These are phyloP conservation scores for Drosophila burlai DNA, from an alignment of 1,140 invertebrate species.

Conservation along the genomic window DNA sequence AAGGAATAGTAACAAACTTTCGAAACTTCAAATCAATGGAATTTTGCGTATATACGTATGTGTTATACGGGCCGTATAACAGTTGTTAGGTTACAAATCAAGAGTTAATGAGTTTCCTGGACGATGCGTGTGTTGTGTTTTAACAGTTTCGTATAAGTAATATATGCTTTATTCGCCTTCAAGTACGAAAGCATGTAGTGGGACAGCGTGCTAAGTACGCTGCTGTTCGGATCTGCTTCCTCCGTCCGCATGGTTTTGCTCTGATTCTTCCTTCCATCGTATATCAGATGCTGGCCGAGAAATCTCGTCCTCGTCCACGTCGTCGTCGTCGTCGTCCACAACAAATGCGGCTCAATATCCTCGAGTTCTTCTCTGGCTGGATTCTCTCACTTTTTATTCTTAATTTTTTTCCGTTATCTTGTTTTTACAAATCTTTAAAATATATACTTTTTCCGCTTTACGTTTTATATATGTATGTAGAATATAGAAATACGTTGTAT, in stretches of 20 bases:
- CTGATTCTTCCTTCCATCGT: neutral
- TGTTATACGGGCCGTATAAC: conserved; percentile 22
- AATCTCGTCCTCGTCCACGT: neutral
- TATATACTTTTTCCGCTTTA: conserved; percentile 63
- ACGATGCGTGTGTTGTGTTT: conserved; percentile 39
- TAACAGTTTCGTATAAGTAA: conserved; percentile 72
- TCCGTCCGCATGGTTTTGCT: neutral
- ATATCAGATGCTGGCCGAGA: neutral
- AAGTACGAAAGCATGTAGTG: conserved; percentile 27
- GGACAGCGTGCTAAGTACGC: conserved; percentile 50
- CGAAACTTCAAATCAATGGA: conserved; percentile 27
- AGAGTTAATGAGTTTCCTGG: conserved; percentile 7
- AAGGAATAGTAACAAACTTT: conserved; percentile 20
- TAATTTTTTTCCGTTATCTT: conserved; percentile 9
- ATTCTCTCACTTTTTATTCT: conserved; percentile 8
- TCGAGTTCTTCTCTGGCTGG: conserved; percentile 14
- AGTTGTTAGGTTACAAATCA: conserved; percentile 25
- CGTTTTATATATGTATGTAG: conserved; percentile 30
- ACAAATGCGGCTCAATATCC: conserved; percentile 9
- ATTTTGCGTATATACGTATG: conserved; percentile 13
- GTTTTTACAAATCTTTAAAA: conserved; percentile 75
- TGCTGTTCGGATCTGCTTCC: conserved; percentile 4
- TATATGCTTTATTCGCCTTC: conserved; percentile 30
- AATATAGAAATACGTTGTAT: conserved; percentile 61
- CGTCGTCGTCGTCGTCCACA: neutral